Conservation (phyloP, 2,797 vertebrate genomes). For the Alca torda region DNA sequence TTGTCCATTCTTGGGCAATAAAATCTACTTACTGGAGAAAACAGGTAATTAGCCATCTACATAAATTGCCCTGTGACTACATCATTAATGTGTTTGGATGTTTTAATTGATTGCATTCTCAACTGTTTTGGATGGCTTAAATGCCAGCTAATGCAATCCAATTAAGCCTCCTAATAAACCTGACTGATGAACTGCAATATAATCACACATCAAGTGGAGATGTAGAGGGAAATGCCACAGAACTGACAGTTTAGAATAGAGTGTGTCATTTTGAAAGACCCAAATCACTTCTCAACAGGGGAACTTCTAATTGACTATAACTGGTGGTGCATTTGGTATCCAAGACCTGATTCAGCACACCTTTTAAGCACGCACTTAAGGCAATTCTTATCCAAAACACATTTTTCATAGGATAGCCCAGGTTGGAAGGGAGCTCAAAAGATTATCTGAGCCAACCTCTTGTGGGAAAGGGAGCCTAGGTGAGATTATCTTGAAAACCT, state of each 20-base stretch:
- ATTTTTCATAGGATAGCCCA: background rate
- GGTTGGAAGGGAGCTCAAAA: background rate
- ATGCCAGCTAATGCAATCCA: slow-evolving; percentile 76
- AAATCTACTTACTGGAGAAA: background rate
- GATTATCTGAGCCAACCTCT: background rate
- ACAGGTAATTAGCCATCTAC: slow-evolving; percentile 45
- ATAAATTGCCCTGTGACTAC: slow-evolving; percentile 3
- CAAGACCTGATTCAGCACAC: background rate
- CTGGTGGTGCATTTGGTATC: background rate
- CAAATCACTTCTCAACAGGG: background rate
- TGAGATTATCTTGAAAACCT: background rate
- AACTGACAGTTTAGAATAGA: slow-evolving; percentile 1
- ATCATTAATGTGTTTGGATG: slow-evolving; percentile 48
- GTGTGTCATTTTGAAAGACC: background rate
- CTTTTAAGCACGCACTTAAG: background rate
- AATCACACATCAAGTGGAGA: slow-evolving; percentile 17
- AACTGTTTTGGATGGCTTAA: slow-evolving; percentile 23
- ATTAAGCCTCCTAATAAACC: slow-evolving; percentile 83
- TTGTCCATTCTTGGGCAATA: background rate
- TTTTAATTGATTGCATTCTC: slow-evolving; percentile 56
- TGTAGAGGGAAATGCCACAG: background rate
- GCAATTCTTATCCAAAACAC: background rate
- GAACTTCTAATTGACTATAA: background rate
- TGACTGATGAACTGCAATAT: slow-evolving; percentile 75
- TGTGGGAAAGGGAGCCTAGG: background rate